Conservation (phyloP, 1,140 invertebrate genomes). For the Aplysia californica region DNA sequence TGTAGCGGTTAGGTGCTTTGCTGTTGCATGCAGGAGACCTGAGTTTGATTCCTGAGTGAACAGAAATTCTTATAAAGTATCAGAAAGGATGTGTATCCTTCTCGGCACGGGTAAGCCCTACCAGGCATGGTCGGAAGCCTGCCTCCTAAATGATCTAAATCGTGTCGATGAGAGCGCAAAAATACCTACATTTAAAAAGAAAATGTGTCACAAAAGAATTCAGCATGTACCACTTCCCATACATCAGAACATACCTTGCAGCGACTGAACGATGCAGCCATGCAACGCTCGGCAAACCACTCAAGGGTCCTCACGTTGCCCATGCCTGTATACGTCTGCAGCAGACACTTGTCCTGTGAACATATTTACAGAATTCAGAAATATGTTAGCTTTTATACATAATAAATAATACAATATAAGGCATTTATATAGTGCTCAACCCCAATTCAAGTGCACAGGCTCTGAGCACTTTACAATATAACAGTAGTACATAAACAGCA, state of each 20-base stretch:
- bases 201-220: neutral
- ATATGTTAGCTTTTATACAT: neutral
- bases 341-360: slow-evolving; percentile 70
- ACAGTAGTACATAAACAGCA: too few species aligned
- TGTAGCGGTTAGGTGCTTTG: too few species aligned
- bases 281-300: slow-evolving; percentile 70
- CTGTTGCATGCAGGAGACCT: too few species aligned
- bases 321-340: slow-evolving; percentile 72
- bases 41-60: too few species aligned
- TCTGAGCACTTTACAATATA: too few species aligned
- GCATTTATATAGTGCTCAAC: too few species aligned
- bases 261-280: slow-evolving; percentile 71
- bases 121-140: too few species aligned
- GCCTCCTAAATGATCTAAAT: too few species aligned
- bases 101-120: neutral
- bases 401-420: too few species aligned
- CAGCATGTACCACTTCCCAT: neutral
- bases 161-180: neutral
- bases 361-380: slow-evolving; percentile 18
- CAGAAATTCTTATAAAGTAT: too few species aligned
- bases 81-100: neutral
- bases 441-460: too few species aligned
- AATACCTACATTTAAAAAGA: neutral
- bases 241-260: slow-evolving; percentile 68
- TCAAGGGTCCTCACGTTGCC: slow-evolving; percentile 70